Evolutionary conservation across 2,113 vertebrate species (phyloP), one percentile per base, ranked within the genome.

Genomic region (Phalacrocorax pelagicus): DNA sequence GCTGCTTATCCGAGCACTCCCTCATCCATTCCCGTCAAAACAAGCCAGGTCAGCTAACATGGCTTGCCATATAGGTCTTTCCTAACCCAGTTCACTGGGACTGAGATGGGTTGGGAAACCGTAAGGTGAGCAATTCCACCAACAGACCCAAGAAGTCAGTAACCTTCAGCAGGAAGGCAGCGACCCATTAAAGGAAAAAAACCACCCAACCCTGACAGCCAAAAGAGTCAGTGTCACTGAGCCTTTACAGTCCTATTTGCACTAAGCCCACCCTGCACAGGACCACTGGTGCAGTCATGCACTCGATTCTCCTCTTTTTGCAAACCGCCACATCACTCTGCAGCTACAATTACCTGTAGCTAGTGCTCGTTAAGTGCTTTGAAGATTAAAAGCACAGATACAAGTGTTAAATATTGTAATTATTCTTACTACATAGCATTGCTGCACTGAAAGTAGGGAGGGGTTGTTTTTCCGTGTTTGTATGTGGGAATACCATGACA

Each of bases 401-500:
- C 94, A 96, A 95, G 90, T 92, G 91, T 92, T 96, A 95, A 97
- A 95, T 95, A 97, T 94, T 96, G 95, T 96, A 97, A 97, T 97
- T 97, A 97, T 96, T 91, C 91, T 2, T 96, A 80, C 94, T 97
- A 96, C 72, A 81, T 93, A 95, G 95, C 80, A 95, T 38, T n/a
- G 51, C 86, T 91, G 94, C 73, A 82, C 81, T 79, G 83, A 91
- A 96, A 90, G 79, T 23, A 96, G 96, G 97, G 94, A 96, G 90
- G 91, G 63, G 94, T 83, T 96, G 95, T 88, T 96, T 96, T 94
- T 93, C 86, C 6, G 2, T 94, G 88, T 96, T 91, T 93, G 73
- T 93, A 96, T 96, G 78, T 96, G 91, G 94, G 82, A 96, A 97
- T 96, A 79, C 77, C 97, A 85, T 96, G 94, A 95, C 83, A 97